A percentile compares a stretch with the other conserved stretches of the same genome.
These are phyloP conservation scores for Gila orcuttii DNA, from an alignment of 2,113 vertebrate species.

Conservation along the genomic window DNA sequence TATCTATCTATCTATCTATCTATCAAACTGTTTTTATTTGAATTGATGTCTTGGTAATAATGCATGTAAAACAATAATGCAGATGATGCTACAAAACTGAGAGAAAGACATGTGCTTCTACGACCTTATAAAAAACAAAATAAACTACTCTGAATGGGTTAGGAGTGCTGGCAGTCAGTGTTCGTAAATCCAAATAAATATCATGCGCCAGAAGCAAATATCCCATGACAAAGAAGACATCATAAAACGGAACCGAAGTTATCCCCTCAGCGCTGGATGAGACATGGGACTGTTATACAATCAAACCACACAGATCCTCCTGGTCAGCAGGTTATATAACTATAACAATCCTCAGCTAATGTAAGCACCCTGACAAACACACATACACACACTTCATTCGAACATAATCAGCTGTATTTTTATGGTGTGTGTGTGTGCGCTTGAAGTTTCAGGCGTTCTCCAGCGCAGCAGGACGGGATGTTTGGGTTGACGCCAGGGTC, in stretches of 20 bases:
- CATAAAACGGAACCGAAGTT: neutral
- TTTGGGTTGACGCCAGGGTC: constrained; percentile 78
- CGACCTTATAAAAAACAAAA: neutral
- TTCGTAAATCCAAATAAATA: constrained; percentile 3
- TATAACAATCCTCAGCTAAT: constrained; percentile 25
- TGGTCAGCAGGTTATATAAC: constrained; percentile 21
- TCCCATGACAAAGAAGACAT: neutral
- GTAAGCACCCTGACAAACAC: constrained; percentile 16
- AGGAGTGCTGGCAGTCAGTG: neutral
- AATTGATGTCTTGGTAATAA: neutral
- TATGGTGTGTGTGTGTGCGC: neutral
- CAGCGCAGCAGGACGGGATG: constrained; percentile 42
- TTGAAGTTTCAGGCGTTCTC: neutral
- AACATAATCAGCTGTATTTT: constrained; percentile 42
- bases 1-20: too few relatives aligned
- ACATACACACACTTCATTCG: constrained; percentile 11
- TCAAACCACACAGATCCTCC: constrained; percentile 6
- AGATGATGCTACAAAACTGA: neutral
- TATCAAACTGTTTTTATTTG: neutral
- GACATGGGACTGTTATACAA: neutral
- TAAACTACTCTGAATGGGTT: neutral
- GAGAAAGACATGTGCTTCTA: neutral
- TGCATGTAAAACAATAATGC: neutral
- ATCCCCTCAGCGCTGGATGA: neutral
- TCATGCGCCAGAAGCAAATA: neutral